phyloP scores from a whole-genome alignment of 1,140 invertebrate genomes.

The Elysia chlorotica region DNA sequence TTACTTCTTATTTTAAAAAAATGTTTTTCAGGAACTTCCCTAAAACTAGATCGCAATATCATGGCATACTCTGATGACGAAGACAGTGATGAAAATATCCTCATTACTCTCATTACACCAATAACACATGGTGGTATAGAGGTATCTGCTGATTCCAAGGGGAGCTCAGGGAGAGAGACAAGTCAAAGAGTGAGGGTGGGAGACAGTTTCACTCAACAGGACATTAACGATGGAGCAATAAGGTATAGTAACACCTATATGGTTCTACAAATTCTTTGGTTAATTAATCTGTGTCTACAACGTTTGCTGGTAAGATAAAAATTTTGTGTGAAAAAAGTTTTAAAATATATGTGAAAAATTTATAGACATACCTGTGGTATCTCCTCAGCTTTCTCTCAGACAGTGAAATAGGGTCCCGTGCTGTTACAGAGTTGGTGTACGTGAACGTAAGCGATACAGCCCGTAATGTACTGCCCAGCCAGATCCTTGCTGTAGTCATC shows the following conservation, averaged over 20 bases:
- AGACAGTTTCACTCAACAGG: slow-evolving; percentile 42
- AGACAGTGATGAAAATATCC: slow-evolving; percentile 30
- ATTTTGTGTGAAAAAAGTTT: too few species aligned
- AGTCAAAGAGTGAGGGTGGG: slow-evolving; percentile 22
- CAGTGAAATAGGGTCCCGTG: slow-evolving; percentile 45
- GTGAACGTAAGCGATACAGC: slow-evolving; percentile 52
- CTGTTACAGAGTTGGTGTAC: slow-evolving; percentile 43
- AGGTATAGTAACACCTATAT: too few species aligned
- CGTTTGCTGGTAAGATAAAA: too few species aligned
- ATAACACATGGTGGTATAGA: slow-evolving; percentile 35
- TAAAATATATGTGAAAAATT: too few species aligned
- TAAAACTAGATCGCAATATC: slow-evolving; percentile 24
- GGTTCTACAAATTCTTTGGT: too few species aligned
- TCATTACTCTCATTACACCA: slow-evolving; percentile 28
- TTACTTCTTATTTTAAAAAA: too few species aligned
- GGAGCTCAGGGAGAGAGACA: not conserved
- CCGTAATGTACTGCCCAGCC: slow-evolving; percentile 44
- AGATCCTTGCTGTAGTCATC: slow-evolving; percentile 47
- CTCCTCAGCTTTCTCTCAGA: slow-evolving; percentile 43
- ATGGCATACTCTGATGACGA: slow-evolving; percentile 43
- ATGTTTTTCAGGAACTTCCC: slow-evolving; percentile 30
- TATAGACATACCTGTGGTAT: slow-evolving; percentile 6
- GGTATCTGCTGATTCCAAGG: slow-evolving; percentile 3
- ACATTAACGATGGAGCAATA: slow-evolving; percentile 42
- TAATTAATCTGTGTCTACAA: too few species aligned